A percentile compares a stretch with the other conserved stretches of the same genome.
phyloP scores from a whole-genome alignment of 2,113 vertebrate genomes.

The Ptyas mucosa region DNA sequence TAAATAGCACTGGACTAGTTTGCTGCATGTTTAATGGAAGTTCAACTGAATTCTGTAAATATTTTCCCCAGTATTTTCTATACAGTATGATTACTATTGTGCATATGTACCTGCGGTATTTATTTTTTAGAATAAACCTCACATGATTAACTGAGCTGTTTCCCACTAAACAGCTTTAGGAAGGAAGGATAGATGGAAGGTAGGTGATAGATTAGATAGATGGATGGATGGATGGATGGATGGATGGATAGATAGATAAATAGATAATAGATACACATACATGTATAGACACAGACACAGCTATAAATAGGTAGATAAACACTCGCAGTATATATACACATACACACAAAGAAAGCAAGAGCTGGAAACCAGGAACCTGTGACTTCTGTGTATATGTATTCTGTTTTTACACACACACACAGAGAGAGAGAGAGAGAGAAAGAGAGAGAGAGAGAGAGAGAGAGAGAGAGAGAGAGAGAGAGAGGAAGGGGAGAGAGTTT shows the following conservation, averaged over 20 bases:
- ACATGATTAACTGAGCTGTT: background rate
- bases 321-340: background rate
- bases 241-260: too few species aligned
- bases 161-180: background rate
- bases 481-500: background rate
- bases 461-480: too few species aligned
- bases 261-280: too few species aligned
- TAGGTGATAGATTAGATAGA: too few species aligned
- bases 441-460: too few species aligned
- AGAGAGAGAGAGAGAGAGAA: too few species aligned
- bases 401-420: too few species aligned
- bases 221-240: too few species aligned
- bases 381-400: too few species aligned
- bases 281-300: too few species aligned
- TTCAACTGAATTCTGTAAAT: background rate
- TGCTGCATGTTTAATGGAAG: background rate
- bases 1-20: background rate
- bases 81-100: background rate
- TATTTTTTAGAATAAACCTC: background rate
- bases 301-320: too few species aligned
- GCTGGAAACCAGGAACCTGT: background rate
- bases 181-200: background rate
- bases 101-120: background rate
- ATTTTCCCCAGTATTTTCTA: background rate
- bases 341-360: background rate